Conservation (phyloP, 2,888 invertebrate species). For the Busseola fusca region DNA sequence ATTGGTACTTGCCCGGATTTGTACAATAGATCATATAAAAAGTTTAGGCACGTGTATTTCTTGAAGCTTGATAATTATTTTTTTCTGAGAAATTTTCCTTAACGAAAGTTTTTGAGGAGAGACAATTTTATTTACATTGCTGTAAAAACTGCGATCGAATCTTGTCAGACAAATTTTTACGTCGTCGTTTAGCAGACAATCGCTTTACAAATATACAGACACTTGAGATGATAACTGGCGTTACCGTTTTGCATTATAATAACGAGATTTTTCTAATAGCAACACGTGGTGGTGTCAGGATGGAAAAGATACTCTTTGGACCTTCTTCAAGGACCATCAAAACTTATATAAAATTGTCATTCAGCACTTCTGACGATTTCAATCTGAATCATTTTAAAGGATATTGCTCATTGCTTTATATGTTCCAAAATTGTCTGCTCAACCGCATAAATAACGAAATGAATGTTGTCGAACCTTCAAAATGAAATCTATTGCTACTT, state of each 20-base stretch:
- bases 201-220: constrained; percentile 35
- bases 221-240: constrained; percentile 23
- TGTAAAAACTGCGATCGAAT: constrained; percentile 20
- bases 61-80: constrained; percentile 1
- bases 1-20: neutral
- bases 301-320: neutral
- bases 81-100: constrained; percentile 2
- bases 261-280: constrained; percentile 24
- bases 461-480: neutral
- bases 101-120: constrained; percentile 1
- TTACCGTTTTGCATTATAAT: constrained; percentile 30
- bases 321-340: neutral
- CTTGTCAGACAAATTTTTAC: constrained; percentile 35
- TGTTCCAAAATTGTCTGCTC: too few relatives aligned
- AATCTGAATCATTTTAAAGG: neutral
- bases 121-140: constrained; percentile 9
- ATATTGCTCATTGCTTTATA: neutral
- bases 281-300: constrained; percentile 10
- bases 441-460: neutral
- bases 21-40: neutral
- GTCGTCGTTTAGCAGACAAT: constrained; percentile 31
- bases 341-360: neutral
- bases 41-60: too few relatives aligned
- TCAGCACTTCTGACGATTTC: neutral
- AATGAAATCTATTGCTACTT: neutral